These are phyloP conservation scores for Girardinus metallicus DNA, from an alignment of 2,797 vertebrate species.

Conservation along the genomic window DNA sequence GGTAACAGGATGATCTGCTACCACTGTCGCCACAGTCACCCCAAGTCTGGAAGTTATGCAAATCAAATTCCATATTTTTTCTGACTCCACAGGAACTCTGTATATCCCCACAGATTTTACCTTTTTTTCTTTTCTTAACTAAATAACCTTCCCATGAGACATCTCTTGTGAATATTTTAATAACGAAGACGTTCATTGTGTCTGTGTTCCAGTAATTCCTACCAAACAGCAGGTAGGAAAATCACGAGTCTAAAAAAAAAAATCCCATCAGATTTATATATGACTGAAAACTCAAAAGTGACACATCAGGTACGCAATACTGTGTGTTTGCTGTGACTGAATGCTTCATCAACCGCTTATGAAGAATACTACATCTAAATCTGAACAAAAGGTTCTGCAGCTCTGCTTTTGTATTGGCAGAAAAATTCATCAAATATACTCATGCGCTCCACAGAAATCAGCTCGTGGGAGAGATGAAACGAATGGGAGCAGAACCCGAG, in stretches of 20 bases:
- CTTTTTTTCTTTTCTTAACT: constrained; percentile 11
- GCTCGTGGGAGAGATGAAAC: constrained; percentile 38
- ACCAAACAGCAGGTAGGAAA: constrained; percentile 39
- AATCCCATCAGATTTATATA: constrained; percentile 31
- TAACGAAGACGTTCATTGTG: constrained; percentile 42
- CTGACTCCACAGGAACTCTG: constrained; percentile 1
- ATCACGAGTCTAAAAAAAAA: constrained; percentile 27
- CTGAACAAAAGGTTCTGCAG: constrained; percentile 42
- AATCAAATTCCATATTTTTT: neutral
- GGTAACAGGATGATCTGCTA: no score
- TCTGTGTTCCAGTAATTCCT: constrained; percentile 42
- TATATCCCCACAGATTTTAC: constrained; percentile 9
- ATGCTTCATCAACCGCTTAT: constrained; percentile 42
- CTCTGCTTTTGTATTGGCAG: constrained; percentile 36
- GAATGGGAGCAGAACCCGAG: constrained; percentile 42
- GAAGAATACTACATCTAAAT: constrained; percentile 47
- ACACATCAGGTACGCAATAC: constrained; percentile 24
- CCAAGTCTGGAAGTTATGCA: neutral
- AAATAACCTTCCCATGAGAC: constrained; percentile 38
- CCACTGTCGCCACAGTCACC: no score
- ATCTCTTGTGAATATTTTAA: constrained; percentile 39
- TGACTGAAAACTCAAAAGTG: constrained; percentile 20
- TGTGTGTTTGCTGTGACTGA: constrained; percentile 31
- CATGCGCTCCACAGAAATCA: constrained; percentile 35
- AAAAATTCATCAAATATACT: constrained; percentile 55